A percentile compares a stretch with the other conserved stretches of the same genome.
These are phyloP conservation scores for Cerastis leucographa DNA, from an alignment of 2,888 invertebrate genomes.

Conservation along the genomic window DNA sequence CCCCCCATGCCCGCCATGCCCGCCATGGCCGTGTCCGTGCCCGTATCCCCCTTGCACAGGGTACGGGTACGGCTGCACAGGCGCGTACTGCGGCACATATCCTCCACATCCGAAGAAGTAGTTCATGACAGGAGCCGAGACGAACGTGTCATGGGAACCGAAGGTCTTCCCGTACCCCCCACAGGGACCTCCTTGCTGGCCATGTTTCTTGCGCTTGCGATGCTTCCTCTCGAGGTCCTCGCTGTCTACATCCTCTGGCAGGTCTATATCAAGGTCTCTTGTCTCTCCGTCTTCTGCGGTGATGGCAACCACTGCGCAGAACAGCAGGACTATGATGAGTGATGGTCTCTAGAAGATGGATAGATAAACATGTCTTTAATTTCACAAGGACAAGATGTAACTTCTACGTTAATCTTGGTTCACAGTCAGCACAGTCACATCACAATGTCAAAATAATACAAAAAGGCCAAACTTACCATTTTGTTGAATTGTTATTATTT, in stretches of 20 bases:
- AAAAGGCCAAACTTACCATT: conserved; percentile 29
- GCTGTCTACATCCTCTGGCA: conserved; percentile 69
- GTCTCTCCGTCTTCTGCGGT: conserved; percentile 72
- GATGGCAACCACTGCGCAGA: conserved; percentile 66
- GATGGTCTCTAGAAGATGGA: conserved; percentile 73
- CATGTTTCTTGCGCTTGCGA: conserved; percentile 81
- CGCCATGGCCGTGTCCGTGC: conserved; percentile 68
- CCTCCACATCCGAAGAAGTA: conserved; percentile 84
- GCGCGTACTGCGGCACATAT: conserved; percentile 61
- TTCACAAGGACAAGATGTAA: neutral
- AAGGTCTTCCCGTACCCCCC: conserved; percentile 80
- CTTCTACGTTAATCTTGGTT: neutral
- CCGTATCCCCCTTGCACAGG: conserved; percentile 63
- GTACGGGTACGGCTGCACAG: conserved; percentile 59
- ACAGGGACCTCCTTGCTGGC: conserved; percentile 75
- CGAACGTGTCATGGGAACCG: conserved; percentile 80
- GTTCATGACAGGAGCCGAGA: conserved; percentile 86
- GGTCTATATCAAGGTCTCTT: conserved; percentile 75
- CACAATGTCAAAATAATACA: neutral
- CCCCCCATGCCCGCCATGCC: conserved; percentile 68
- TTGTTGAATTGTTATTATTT: conserved; percentile 41
- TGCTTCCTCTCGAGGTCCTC: conserved; percentile 81
- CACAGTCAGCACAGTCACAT: neutral
- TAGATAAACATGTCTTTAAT: conserved; percentile 24
- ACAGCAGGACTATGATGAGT: conserved; percentile 73